Conservation (phyloP, 2,113 vertebrate species). For the Vulpes ferrilata region DNA sequence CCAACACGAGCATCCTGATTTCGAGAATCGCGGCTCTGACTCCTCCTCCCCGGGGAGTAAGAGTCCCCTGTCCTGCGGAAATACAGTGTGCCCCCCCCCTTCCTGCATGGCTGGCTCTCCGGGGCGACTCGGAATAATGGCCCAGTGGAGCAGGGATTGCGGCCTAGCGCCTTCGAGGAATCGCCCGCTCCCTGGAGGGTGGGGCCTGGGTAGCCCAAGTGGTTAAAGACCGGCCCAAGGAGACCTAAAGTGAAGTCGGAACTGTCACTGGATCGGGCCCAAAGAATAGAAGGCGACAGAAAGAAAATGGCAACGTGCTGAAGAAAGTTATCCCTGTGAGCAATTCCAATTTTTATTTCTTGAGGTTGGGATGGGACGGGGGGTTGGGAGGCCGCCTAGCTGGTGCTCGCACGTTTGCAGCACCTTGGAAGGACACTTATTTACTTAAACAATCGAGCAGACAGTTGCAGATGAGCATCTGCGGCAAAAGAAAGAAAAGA, state of each 20-base stretch:
- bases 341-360: constrained; percentile 86
- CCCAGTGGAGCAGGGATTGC: constrained; percentile 79
- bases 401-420: constrained; percentile 74
- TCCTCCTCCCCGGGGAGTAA: constrained; percentile 72
- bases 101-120: constrained; percentile 80
- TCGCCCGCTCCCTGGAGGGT: constrained; percentile 80
- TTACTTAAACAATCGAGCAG: constrained; percentile 81
- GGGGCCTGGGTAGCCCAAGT: constrained; percentile 79
- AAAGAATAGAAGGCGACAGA: constrained; percentile 85
- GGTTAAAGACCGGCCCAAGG: constrained; percentile 78
- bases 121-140: constrained; percentile 83
- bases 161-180: constrained; percentile 85
- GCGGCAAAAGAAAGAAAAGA: constrained; percentile 85
- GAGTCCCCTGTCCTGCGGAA: constrained; percentile 59
- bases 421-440: constrained; percentile 64
- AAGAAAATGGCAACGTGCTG: constrained; percentile 84
- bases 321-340: constrained; percentile 73
- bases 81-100: constrained; percentile 75
- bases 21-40: constrained; percentile 16
- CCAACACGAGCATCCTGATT: not conserved
- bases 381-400: not conserved
- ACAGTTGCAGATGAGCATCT: constrained; percentile 65
- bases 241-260: constrained; percentile 85
- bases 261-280: constrained; percentile 80
- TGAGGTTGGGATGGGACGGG: constrained; percentile 72